Evolutionary conservation across 1,140 invertebrate species (phyloP).

Genomic region (Drosophila kepulauana): DNA sequence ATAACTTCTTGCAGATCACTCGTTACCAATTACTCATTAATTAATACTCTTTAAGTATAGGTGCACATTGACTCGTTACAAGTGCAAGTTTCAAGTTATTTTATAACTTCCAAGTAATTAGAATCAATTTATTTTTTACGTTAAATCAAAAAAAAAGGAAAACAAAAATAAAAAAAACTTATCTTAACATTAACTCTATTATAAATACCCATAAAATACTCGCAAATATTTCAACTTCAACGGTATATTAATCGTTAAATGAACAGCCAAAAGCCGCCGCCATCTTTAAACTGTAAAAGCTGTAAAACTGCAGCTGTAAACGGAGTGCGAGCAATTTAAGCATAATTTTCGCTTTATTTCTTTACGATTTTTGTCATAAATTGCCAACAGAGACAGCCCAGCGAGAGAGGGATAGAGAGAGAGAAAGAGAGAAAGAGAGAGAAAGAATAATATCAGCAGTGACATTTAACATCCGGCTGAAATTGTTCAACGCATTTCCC

Average conservation of each 20-base stretch:
- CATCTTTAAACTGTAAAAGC: conserved; percentile 7
- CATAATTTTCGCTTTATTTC: conserved; percentile 56
- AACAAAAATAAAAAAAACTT: no score
- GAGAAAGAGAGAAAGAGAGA: not conserved
- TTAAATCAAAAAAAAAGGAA: no score
- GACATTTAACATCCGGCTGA: conserved; percentile 78
- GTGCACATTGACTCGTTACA: no score
- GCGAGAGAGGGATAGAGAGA: not conserved
- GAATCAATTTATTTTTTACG: no score
- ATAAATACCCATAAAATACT: no score
- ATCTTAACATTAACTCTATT: no score
- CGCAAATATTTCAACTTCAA: no score
- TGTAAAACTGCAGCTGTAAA: conserved; percentile 13
- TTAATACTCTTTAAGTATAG: no score
- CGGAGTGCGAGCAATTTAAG: conserved; percentile 18
- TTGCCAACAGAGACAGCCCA: conserved; percentile 35
- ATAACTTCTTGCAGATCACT: no score
- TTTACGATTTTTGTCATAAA: conserved; percentile 59
- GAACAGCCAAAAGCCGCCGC: not conserved
- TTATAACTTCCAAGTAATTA: no score
- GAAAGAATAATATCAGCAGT: conserved; percentile 59
- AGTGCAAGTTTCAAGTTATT: no score
- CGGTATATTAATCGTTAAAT: not conserved
- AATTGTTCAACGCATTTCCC: conserved; percentile 74
- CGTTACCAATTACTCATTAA: no score